These are phyloP conservation scores for Cyanocitta stelleri DNA, from an alignment of 2,113 vertebrate genomes.

Conservation along the genomic window DNA sequence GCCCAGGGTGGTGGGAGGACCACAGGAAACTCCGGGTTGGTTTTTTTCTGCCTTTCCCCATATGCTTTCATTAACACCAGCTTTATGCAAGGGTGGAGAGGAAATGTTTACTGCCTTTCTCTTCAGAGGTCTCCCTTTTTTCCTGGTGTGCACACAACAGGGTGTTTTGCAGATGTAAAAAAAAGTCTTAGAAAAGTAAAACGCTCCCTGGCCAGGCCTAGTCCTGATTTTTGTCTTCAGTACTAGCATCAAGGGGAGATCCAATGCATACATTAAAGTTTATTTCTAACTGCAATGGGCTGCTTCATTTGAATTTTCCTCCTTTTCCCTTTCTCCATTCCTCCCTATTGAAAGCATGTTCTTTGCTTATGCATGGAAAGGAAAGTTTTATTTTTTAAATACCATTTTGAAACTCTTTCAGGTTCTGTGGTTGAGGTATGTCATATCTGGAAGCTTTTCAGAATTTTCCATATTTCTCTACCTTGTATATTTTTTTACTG, in stretches of 20 bases:
- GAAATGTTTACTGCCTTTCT: not conserved
- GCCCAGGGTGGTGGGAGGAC: not conserved
- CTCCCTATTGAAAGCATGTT: not conserved
- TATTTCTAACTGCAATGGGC: not conserved
- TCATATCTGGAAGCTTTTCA: conserved; percentile 33
- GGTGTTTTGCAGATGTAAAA: not conserved
- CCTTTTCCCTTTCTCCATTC: not conserved
- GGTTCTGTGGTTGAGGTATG: not conserved
- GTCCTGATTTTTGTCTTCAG: not conserved
- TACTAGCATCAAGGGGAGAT: not conserved
- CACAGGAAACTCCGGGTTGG: not conserved
- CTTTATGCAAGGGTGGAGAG: not conserved
- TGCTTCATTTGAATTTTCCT: not conserved
- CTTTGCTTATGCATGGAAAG: not conserved
- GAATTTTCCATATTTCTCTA: not conserved
- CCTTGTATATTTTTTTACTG: not conserved
- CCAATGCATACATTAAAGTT: not conserved
- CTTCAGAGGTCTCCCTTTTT: not conserved
- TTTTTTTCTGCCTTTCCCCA: not conserved
- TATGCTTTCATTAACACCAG: not conserved
- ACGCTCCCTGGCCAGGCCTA: not conserved
- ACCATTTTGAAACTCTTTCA: not conserved
- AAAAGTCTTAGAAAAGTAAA: not conserved
- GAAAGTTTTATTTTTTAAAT: not conserved
- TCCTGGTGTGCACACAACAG: not conserved